Conservation (phyloP, 2,888 invertebrate genomes). For the Apotomis turbidana region DNA sequence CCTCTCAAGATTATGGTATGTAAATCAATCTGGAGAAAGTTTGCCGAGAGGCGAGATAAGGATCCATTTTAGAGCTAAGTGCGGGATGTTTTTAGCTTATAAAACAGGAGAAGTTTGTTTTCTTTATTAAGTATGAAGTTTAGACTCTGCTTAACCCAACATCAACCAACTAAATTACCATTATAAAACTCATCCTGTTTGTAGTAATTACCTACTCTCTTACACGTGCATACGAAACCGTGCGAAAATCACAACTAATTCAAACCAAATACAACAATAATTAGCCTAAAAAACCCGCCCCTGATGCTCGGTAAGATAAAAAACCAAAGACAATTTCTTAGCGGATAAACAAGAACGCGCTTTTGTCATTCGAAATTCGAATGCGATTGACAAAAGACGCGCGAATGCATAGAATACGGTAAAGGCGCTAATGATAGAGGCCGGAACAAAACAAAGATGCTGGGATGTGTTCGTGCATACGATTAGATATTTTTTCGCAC, state of each 20-base stretch:
- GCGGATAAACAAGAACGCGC: slow-evolving; percentile 78
- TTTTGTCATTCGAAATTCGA: slow-evolving; percentile 72
- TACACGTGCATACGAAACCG: slow-evolving; percentile 64
- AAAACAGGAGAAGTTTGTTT: too few relatives aligned
- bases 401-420: slow-evolving; percentile 39
- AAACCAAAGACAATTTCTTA: slow-evolving; percentile 62
- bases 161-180: slow-evolving; percentile 25
- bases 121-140: neutral
- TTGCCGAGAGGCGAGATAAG: too few relatives aligned
- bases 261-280: slow-evolving; percentile 66
- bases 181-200: neutral
- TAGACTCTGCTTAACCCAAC: slow-evolving; percentile 16
- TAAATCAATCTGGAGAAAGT: too few relatives aligned
- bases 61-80: too few relatives aligned
- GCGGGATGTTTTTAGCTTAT: too few relatives aligned
- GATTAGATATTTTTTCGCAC: slow-evolving; percentile 77
- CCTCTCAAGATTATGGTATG: too few relatives aligned
- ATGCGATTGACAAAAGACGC: slow-evolving; percentile 55
- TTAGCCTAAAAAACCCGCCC: slow-evolving; percentile 58
- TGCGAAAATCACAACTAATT: slow-evolving; percentile 72
- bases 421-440: slow-evolving; percentile 78
- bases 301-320: slow-evolving; percentile 59
- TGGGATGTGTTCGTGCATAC: slow-evolving; percentile 76
- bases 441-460: slow-evolving; percentile 65
- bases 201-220: slow-evolving; percentile 63